Conservation (phyloP, 2,888 invertebrate species). For the Synanthedon myopaeformis region DNA sequence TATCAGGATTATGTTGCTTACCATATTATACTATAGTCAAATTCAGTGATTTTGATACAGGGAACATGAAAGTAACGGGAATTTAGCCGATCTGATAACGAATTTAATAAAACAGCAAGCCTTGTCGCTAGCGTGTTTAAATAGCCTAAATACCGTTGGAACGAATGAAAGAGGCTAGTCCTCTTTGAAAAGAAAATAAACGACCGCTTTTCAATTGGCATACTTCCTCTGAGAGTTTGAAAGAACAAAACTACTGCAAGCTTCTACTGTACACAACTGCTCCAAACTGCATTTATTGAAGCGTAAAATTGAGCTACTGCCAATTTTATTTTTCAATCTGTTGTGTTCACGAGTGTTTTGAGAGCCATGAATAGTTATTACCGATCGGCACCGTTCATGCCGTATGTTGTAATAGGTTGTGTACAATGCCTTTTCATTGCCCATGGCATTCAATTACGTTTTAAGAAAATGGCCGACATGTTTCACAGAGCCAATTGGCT, state of each 20-base stretch:
- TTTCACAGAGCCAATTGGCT: no score
- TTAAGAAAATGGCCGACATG: no score
- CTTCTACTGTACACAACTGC: constrained; percentile 25
- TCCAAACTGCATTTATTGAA: constrained; percentile 47
- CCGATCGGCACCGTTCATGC: neutral
- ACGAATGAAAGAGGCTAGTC: constrained; percentile 19
- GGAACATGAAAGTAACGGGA: no score
- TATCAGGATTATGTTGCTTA: no score
- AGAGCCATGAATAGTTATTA: neutral
- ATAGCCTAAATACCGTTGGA: constrained; percentile 1
- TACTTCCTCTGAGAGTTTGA: constrained; percentile 38
- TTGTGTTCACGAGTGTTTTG: neutral
- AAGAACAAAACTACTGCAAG: constrained; percentile 17
- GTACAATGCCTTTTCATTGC: neutral
- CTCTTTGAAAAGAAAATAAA: constrained; percentile 31
- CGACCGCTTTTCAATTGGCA: constrained; percentile 41
- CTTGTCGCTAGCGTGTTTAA: neutral
- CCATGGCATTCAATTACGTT: no score
- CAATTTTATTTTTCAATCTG: constrained; percentile 53
- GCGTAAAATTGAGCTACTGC: constrained; percentile 55
- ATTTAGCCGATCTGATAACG: no score
- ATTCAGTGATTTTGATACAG: no score
- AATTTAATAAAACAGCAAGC: neutral
- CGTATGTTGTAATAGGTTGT: neutral
- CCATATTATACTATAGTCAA: no score